phyloP scores from a whole-genome alignment of 2,888 invertebrate species.

The Ashinkailepas kermadecensis region DNA sequence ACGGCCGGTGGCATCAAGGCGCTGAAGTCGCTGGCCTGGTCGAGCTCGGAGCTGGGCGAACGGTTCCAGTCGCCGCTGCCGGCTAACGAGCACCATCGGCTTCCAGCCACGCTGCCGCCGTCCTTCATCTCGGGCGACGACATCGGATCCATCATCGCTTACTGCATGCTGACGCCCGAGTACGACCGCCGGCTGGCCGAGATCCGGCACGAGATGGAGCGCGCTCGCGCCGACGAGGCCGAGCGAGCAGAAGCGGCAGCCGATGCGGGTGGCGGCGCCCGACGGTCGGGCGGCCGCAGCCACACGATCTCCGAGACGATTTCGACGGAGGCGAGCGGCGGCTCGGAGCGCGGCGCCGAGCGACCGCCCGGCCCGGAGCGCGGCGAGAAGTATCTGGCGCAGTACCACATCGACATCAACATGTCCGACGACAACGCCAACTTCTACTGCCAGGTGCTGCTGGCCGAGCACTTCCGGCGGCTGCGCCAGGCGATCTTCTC shows the following conservation, averaged over 20 bases:
- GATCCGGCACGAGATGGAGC: constrained; percentile 34
- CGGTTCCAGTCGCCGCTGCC: constrained; percentile 52
- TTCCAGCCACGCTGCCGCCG: constrained; percentile 55
- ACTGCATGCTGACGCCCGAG: constrained; percentile 63
- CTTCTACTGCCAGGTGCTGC: constrained; percentile 70
- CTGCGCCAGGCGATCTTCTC: constrained; percentile 56
- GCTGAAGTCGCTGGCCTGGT: constrained; percentile 23
- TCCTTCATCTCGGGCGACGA: constrained; percentile 70
- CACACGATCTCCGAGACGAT: too few species aligned
- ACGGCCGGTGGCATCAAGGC: constrained; percentile 12
- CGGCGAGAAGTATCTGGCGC: constrained; percentile 26
- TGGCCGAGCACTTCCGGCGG: constrained; percentile 81
- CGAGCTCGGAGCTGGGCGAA: constrained; percentile 28
- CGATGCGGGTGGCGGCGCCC: constrained; percentile 23
- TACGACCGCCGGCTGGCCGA: constrained; percentile 58
- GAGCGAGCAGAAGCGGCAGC: constrained; percentile 41
- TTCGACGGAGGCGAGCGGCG: not conserved
- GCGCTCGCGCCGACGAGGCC: constrained; percentile 43
- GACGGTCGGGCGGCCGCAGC: not conserved
- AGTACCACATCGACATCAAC: constrained; percentile 46
- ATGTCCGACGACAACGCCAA: constrained; percentile 59
- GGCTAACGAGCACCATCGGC: constrained; percentile 59
- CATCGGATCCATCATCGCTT: constrained; percentile 76
- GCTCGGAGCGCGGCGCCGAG: constrained; percentile 3
- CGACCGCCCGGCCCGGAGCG: not conserved